Evolutionary conservation across 2,113 vertebrate species (phyloP).

Genomic region (Calyptomena viridis): DNA sequence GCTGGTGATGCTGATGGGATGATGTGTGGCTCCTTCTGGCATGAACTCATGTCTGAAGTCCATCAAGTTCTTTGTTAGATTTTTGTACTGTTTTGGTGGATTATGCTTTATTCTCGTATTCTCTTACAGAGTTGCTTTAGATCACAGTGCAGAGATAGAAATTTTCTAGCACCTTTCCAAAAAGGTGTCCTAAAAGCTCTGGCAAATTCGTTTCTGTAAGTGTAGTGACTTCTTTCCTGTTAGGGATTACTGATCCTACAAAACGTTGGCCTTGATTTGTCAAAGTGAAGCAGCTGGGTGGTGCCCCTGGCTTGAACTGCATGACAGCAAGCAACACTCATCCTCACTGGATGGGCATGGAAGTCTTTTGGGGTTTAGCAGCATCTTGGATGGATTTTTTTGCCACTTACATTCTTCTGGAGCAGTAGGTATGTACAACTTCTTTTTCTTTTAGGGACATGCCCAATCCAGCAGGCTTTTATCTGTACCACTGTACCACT

Average conservation of each 20-base stretch:
- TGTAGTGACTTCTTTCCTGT: background rate
- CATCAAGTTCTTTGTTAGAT: background rate
- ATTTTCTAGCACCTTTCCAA: background rate
- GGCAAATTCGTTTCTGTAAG: background rate
- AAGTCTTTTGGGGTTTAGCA: background rate
- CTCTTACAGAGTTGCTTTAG: background rate
- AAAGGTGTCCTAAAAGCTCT: background rate
- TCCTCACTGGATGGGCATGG: background rate
- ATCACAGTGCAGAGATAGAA: background rate
- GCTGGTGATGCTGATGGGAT: background rate
- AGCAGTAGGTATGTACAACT: background rate
- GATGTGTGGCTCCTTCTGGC: background rate
- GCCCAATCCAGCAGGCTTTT: background rate
- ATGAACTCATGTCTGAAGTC: background rate
- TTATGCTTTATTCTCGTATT: background rate
- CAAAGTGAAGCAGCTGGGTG: background rate
- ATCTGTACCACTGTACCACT: background rate
- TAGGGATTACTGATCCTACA: background rate
- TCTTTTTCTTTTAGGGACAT: background rate
- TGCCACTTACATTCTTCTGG: background rate
- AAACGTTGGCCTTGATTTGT: background rate
- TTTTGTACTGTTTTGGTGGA: background rate
- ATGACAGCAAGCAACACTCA: background rate
- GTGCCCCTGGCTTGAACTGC: accelerated
- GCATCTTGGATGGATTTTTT: background rate